A percentile compares a stretch with the other conserved stretches of the same genome.
Conservation (phyloP, 2,113 vertebrate species). For the Monopterus albus region DNA sequence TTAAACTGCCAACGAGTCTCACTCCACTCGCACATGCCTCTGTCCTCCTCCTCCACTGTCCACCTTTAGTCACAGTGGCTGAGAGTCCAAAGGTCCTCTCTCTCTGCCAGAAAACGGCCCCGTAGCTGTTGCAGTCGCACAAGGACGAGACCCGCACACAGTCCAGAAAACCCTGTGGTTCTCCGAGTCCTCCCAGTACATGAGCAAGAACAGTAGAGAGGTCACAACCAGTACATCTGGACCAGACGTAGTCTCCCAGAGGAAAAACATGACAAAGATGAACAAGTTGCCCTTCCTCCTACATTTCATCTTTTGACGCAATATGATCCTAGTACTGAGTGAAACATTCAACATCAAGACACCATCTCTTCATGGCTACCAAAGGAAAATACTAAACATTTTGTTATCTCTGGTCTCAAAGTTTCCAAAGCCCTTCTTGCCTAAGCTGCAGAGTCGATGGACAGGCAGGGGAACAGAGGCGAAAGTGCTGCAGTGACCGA, state of each 20-base stretch:
- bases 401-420: not conserved
- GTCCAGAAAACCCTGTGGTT: not conserved
- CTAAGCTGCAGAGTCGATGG: not conserved
- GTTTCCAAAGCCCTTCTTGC: not conserved
- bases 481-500: conserved; percentile 2
- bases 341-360: not conserved
- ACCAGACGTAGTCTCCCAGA: too few species aligned
- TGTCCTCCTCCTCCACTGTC: conserved; percentile 15
- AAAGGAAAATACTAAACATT: too few species aligned
- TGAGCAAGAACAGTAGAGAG: not conserved
- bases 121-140: not conserved
- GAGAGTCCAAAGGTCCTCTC: conserved; percentile 70
- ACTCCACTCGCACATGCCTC: not conserved
- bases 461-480: not conserved
- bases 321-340: not conserved
- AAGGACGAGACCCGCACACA: not conserved
- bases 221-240: not conserved
- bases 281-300: not conserved
- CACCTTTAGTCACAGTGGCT: conserved; percentile 70
- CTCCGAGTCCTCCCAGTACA: not conserved
- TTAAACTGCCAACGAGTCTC: conserved; percentile 33
- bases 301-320: not conserved
- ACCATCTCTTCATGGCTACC: too few species aligned
- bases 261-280: too few species aligned
- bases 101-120: not conserved